Percentiles rank a stretch among this genome's conserved stretches.
Conservation (phyloP, 2,888 invertebrate species). For the Nephrotoma guestfalica region DNA sequence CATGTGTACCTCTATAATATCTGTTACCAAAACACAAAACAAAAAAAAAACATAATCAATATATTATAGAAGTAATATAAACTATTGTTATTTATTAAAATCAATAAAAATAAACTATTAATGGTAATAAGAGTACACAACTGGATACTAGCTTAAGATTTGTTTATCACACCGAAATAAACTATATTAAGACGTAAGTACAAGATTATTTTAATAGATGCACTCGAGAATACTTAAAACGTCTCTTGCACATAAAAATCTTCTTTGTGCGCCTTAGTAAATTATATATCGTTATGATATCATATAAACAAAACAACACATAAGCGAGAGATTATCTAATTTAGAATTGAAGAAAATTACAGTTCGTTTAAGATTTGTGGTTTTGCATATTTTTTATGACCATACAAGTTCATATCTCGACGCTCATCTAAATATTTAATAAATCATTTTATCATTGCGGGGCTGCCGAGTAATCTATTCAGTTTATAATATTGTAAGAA, state of each 20-base stretch:
- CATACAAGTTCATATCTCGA: not conserved
- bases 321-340: not conserved
- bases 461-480: too few species aligned
- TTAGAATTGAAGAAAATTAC: not conserved
- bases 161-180: not conserved
- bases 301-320: not conserved
- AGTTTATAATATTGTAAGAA: too few species aligned
- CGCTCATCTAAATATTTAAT: not conserved
- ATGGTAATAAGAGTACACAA: not conserved
- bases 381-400: not conserved
- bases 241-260: not conserved
- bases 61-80: not conserved
- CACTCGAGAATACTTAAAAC: not conserved
- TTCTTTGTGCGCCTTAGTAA: not conserved
- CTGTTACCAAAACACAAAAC: slow-evolving; percentile 25
- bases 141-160: not conserved
- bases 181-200: too few species aligned
- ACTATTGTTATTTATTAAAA: not conserved
- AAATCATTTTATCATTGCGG: not conserved
- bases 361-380: not conserved
- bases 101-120: not conserved
- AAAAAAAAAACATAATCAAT: not conserved
- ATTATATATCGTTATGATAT: not conserved
- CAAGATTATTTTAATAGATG: not conserved
- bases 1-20: slow-evolving; percentile 97